Base-by-base conservation (phyloP, 2,888 invertebrate genomes). In the Amphipoea oculea region DNA sequence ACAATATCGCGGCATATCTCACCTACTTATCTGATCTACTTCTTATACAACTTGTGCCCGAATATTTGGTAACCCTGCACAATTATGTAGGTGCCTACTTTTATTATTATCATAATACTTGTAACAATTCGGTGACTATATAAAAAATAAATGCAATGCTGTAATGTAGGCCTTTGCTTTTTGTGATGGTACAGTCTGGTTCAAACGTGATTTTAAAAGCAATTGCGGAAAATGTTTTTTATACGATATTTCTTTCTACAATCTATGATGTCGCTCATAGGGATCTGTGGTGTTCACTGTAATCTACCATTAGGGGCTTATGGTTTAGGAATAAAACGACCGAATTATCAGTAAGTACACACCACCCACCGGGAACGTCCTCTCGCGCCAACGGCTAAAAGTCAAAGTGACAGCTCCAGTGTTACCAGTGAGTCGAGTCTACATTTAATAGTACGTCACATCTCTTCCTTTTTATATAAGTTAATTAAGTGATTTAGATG, bases 21-120 rank as follows among this genome's bases (percentile, higher is more conserved):
- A 85, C 88, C 86, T 83, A 86, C 77, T 71, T 86, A 83, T 51
- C 48, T 76, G 83, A 87, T 88, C 89, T 86, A 89, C 82, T 85
- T 89, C 82, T 89, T 89, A 87, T 88, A 81, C 86, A 89, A 88
- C 78, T 67, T 78, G 79, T 79, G 76, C 74, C 78, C 65, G 68
- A 81, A 81, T 70, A 78, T 89, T 89, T 86, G 68, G 88, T 81
- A 86, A 88, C 78, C 36, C 60, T n/a, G n/a, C n/a, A 79, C 79
- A 83, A 86, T 85, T 86, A 88, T 81, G 82, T 78, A 76, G 79
- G 76, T 66, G 79, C 73, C 65, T 81, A 88, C 78, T 82, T 88
- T 77, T 79, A 75, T 74, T 63, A 79, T 84, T 84, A 82, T 79
- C 74, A 79, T 70, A 76, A 81, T 86, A 66, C n/a, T 70, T 69